Conservation (phyloP, 2,113 vertebrate genomes). For the Eublepharis macularius region DNA sequence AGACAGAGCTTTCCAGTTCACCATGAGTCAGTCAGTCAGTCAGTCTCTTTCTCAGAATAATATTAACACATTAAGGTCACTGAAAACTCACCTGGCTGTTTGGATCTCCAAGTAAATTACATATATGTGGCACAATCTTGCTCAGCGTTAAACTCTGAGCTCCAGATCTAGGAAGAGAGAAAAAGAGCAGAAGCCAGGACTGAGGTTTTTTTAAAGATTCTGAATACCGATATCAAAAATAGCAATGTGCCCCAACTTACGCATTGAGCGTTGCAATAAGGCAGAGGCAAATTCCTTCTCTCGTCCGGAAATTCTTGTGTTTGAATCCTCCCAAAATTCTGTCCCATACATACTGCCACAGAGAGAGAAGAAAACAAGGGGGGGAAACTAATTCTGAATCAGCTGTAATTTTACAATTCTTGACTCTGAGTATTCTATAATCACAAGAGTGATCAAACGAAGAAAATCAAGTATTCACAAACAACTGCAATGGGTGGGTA, state of each 20-base stretch:
- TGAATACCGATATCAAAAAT: not conserved
- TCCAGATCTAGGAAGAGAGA: conserved; percentile 84
- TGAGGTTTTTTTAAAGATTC: not conserved
- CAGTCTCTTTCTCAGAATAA: not conserved
- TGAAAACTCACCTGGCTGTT: conserved; percentile 89
- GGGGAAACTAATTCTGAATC: not conserved
- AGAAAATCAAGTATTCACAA: not conserved
- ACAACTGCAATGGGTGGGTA: not conserved
- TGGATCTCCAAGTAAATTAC: conserved; percentile 96
- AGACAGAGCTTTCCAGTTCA: accelerated
- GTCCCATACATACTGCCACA: conserved; percentile 92
- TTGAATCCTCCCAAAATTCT: conserved; percentile 97
- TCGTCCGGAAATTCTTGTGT: conserved; percentile 97
- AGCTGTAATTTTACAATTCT: accelerated
- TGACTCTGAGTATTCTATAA: not conserved
- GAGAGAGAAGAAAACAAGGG: conserved; percentile 30
- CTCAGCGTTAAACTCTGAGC: conserved; percentile 96
- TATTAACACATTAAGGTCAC: conserved; percentile 19
- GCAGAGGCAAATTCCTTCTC: conserved; percentile 97
- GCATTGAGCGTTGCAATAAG: conserved; percentile 92
- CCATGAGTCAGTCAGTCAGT: too few relatives aligned
- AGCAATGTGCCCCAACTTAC: conserved; percentile 76
- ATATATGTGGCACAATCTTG: conserved; percentile 99
- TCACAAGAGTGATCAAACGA: not conserved
- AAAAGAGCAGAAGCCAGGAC: not conserved